Percentiles rank a stretch among this genome's conserved stretches.
phyloP scores from a whole-genome alignment of 37 sponge, comb jelly and placozoan genomes.

The Halisarca cf. caerulea region DNA sequence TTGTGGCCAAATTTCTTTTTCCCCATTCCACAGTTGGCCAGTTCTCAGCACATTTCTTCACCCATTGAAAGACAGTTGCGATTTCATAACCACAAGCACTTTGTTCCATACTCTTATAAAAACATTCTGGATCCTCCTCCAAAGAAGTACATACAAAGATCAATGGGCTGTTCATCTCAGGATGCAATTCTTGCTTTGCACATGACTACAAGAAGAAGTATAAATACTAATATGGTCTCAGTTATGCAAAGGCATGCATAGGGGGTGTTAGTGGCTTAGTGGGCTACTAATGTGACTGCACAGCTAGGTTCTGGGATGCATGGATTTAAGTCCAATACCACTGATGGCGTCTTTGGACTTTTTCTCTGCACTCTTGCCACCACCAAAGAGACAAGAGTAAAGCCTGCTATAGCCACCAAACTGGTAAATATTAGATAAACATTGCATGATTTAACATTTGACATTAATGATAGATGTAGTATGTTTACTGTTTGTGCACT shows the following conservation, averaged over 20 bases:
- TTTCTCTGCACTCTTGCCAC: too few species aligned
- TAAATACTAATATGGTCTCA: not conserved
- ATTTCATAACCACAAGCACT: slow-evolving; percentile 40
- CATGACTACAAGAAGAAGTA: not conserved
- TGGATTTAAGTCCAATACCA: too few species aligned
- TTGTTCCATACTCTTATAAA: not conserved
- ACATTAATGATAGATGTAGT: too few species aligned
- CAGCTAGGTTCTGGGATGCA: too few species aligned
- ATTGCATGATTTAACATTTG: too few species aligned
- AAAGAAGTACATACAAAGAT: slow-evolving; percentile 57
- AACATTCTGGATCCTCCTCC: slow-evolving; percentile 1
- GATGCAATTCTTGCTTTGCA: slow-evolving; percentile 31
- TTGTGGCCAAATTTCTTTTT: not conserved
- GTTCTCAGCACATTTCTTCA: slow-evolving; percentile 11
- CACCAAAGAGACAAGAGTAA: too few species aligned
- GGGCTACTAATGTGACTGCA: not conserved
- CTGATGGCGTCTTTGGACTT: too few species aligned
- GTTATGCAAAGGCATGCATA: slow-evolving; percentile 25
- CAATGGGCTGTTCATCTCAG: slow-evolving; percentile 30
- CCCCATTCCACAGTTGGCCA: slow-evolving; percentile 57
- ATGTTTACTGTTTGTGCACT: too few species aligned
- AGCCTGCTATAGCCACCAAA: too few species aligned
- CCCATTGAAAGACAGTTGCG: slow-evolving; percentile 16
- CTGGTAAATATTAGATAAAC: slow-evolving; percentile 56
- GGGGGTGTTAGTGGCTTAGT: not conserved